Evolutionary conservation across 2,888 invertebrate genomes (phyloP).

Genomic region (Drosophila helvetica): DNA sequence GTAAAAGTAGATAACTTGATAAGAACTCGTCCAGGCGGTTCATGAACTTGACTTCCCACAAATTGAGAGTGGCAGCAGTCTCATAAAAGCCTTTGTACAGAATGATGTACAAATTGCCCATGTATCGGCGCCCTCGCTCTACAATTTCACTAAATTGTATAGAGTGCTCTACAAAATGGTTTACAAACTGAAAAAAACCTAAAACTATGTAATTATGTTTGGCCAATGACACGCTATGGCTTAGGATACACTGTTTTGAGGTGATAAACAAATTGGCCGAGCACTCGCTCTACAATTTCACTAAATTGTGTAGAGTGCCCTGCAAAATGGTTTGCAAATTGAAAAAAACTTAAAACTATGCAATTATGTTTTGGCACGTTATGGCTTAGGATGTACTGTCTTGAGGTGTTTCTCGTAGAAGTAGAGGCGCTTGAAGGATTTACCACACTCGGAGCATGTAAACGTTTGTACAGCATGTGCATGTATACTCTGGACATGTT

Average conservation of each 20-base stretch:
- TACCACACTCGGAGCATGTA: constrained; percentile 20
- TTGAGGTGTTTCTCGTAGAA: constrained; percentile 29
- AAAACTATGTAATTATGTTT: background rate
- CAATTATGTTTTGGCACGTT: background rate
- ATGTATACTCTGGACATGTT: constrained; percentile 44
- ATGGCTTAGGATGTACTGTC: background rate
- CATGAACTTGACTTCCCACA: background rate
- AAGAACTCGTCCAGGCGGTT: no score
- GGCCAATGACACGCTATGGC: no score
- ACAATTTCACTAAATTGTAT: constrained; percentile 1
- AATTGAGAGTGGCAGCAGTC: background rate
- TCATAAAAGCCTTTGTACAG: background rate
- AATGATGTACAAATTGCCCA: background rate
- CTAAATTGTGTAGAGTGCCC: background rate
- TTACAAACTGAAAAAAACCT: background rate
- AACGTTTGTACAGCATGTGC: background rate
- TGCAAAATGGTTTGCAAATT: background rate
- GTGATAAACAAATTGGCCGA: background rate
- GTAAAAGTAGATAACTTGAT: background rate
- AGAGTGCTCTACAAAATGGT: background rate
- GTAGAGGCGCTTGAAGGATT: constrained; percentile 17
- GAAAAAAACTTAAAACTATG: background rate
- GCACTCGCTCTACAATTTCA: background rate
- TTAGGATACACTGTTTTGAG: no score
- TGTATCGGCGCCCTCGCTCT: no score